A percentile compares a stretch with the other conserved stretches of the same genome.
Evolutionary conservation across 2,797 vertebrate genomes (phyloP).

Genomic region (Somateria mollissima): DNA sequence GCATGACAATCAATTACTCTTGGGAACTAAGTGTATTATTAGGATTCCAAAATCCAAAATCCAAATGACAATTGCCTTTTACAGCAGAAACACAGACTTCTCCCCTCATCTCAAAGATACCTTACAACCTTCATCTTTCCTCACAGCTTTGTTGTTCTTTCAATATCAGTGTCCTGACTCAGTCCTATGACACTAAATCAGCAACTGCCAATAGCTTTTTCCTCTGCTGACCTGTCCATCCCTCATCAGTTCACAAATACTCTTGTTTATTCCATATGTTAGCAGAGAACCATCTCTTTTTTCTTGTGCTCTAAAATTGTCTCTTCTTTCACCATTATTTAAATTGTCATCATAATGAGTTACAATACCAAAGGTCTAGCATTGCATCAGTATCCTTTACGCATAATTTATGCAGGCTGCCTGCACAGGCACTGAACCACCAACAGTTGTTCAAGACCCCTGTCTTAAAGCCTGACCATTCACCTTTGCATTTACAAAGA

Average conservation of each 20-base stretch:
- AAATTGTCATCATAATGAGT: background rate
- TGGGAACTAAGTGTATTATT: background rate
- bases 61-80: background rate
- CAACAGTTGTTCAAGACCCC: background rate
- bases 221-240: background rate
- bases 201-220: background rate
- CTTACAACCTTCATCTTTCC: background rate
- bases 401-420: background rate
- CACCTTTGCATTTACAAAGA: background rate
- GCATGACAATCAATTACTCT: background rate
- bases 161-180: background rate
- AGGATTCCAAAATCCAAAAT: conserved; percentile 33
- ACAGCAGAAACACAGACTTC: background rate
- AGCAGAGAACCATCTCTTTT: background rate
- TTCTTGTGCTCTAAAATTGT: background rate
- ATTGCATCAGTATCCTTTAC: background rate
- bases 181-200: background rate
- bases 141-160: background rate
- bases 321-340: background rate
- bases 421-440: background rate
- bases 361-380: background rate
- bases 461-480: background rate
- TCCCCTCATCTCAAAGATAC: background rate
- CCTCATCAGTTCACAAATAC: background rate
- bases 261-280: background rate